These are phyloP conservation scores for Parauchenoglanis ngamensis DNA, from an alignment of 2,797 vertebrate genomes.

Conservation along the genomic window DNA sequence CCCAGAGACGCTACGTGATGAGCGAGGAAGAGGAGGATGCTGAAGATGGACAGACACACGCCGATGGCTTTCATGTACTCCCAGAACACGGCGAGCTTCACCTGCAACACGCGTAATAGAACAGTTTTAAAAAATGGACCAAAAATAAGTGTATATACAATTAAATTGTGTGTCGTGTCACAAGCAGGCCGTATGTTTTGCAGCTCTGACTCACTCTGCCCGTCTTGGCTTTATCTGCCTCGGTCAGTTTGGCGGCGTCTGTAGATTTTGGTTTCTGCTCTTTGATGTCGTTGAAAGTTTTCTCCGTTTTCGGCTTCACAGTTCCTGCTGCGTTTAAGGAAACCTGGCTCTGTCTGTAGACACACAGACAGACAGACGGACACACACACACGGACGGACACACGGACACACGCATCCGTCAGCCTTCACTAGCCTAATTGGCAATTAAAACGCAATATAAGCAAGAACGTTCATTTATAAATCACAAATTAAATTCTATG, in stretches of 20 bases:
- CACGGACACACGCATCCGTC: background rate
- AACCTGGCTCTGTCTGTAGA: conserved; percentile 44
- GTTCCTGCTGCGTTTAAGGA: conserved; percentile 38
- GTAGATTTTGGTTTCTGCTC: conserved; percentile 61
- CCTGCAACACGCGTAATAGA: conserved; percentile 69
- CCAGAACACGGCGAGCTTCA: conserved; percentile 89
- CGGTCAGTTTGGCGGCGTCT: conserved; percentile 82
- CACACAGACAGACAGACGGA: conserved; percentile 2
- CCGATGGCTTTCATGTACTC: conserved; percentile 93
- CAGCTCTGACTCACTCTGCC: conserved; percentile 76
- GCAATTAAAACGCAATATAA: background rate
- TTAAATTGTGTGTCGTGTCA: background rate
- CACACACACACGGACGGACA: background rate
- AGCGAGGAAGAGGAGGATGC: conserved; percentile 84
- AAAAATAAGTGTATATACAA: background rate
- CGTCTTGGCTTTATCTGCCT: conserved; percentile 90
- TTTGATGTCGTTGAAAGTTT: background rate
- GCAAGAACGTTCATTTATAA: background rate
- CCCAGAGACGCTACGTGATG: conserved; percentile 83
- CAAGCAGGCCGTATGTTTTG: background rate
- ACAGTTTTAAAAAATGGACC: background rate
- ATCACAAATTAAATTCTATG: background rate
- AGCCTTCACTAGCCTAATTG: background rate
- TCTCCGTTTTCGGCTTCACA: conserved; percentile 61
- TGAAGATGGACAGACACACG: conserved; percentile 79